phyloP scores from a whole-genome alignment of 2,797 vertebrate species.

The Prionace glauca region DNA sequence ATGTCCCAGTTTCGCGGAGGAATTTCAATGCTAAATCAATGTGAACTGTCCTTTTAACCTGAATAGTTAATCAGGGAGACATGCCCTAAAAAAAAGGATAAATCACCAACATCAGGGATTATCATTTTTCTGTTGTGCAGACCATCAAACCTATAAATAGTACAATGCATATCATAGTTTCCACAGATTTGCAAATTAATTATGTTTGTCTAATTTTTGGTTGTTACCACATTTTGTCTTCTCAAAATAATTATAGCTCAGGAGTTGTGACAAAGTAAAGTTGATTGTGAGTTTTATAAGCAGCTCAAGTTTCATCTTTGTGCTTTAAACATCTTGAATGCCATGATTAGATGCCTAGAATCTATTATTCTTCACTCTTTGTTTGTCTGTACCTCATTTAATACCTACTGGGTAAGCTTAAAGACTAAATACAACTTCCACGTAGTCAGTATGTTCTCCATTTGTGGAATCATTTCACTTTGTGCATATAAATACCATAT shows the following conservation, averaged over 20 bases:
- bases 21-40: background rate
- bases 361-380: background rate
- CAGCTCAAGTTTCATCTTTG: background rate
- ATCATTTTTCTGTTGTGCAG: background rate
- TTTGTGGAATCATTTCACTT: background rate
- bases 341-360: background rate
- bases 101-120: background rate
- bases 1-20: background rate
- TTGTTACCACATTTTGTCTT: background rate
- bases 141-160: background rate
- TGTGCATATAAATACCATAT: background rate
- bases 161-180: background rate
- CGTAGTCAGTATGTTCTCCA: background rate
- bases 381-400: background rate
- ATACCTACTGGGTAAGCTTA: background rate
- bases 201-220: background rate
- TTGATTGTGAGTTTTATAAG: background rate
- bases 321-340: background rate
- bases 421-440: background rate
- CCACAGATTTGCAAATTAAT: background rate
- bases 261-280: background rate
- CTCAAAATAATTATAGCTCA: background rate
- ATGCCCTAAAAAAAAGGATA: background rate
- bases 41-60: background rate
- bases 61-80: background rate